Conservation (phyloP, 2,113 vertebrate genomes). For the Myotis brandtii region DNA sequence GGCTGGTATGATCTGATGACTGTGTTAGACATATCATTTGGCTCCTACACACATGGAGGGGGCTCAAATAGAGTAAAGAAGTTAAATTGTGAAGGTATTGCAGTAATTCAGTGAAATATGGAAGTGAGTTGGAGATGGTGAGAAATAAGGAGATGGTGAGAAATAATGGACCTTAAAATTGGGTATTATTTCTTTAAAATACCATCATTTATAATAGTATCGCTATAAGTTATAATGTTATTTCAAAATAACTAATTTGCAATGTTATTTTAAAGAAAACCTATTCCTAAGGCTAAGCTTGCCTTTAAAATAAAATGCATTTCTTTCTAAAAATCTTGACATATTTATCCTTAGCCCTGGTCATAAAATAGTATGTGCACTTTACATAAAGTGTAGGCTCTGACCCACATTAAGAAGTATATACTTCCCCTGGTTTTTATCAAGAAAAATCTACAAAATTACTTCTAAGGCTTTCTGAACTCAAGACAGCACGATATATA, state of each 20-base stretch:
- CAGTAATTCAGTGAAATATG: neutral
- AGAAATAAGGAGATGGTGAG: neutral
- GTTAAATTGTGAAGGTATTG: neutral
- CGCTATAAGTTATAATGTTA: neutral
- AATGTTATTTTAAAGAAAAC: neutral
- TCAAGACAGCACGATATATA: constrained; percentile 61
- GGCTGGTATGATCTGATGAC: neutral
- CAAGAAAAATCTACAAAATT: constrained; percentile 72
- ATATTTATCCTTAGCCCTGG: neutral
- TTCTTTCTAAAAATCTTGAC: neutral
- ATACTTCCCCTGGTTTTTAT: constrained; percentile 36
- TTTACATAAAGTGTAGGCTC: neutral
- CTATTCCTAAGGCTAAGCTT: neutral
- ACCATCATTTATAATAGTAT: neutral
- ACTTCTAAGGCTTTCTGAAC: constrained; percentile 67
- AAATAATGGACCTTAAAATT: neutral
- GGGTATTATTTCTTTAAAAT: neutral
- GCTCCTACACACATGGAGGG: neutral
- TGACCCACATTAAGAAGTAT: constrained; percentile 47
- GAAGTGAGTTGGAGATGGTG: neutral
- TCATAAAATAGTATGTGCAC: neutral
- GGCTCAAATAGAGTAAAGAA: neutral
- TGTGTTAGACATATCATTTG: neutral
- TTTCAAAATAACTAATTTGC: neutral
- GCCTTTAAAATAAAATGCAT: neutral